Conservation (phyloP, 2,113 vertebrate genomes). For the Oncorhynchus kisutch region DNA sequence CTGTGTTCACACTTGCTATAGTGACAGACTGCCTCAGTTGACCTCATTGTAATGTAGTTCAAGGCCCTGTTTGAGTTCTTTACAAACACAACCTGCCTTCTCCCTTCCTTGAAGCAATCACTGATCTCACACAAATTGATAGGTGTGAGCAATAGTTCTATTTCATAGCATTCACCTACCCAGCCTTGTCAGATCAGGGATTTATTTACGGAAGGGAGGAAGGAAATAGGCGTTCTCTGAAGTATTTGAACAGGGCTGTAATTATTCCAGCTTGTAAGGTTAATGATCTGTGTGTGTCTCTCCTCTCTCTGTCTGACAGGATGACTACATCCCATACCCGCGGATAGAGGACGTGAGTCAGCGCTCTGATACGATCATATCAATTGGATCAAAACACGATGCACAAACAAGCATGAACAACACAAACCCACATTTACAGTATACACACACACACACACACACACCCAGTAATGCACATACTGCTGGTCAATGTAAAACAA, state of each 20-base stretch:
- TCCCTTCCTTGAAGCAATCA: not conserved
- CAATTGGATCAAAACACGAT: not conserved
- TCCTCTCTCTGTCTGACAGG: conserved; percentile 72
- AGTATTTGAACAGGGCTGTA: too few species aligned
- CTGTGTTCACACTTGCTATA: not conserved
- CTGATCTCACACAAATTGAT: not conserved
- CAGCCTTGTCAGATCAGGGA: too few species aligned
- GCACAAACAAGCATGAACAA: not conserved
- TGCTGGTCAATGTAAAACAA: too few species aligned
- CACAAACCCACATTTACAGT: conserved; percentile 2
- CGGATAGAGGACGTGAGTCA: conserved; percentile 91
- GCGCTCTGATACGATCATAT: not conserved
- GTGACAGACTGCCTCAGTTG: too few species aligned
- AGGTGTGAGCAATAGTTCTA: too few species aligned
- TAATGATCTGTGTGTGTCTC: not conserved
- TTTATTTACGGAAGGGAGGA: too few species aligned
- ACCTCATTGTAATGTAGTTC: too few species aligned
- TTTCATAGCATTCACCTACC: not conserved
- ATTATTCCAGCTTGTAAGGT: too few species aligned
- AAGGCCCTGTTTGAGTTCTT: too few species aligned
- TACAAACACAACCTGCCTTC: too few species aligned
- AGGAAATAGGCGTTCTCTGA: too few species aligned
- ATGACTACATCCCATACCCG: conserved; percentile 97
- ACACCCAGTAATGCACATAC: not conserved
- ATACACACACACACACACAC: not conserved